Conservation (phyloP, 2,888 invertebrate genomes). For the Nephrotoma guestfalica region DNA sequence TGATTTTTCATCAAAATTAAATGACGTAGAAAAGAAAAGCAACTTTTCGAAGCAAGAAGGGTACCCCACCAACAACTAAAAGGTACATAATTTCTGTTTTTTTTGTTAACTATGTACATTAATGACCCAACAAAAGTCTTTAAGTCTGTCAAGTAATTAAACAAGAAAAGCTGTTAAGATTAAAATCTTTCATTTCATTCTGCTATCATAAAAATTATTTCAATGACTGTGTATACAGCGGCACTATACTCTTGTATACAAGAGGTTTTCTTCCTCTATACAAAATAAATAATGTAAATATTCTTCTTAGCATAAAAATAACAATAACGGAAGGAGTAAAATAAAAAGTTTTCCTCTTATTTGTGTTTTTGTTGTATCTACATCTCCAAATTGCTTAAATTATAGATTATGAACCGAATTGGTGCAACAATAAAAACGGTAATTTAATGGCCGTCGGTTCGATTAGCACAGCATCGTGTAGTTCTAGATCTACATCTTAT, state of each 20-base stretch:
- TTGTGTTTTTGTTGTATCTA: neutral
- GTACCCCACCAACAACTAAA: neutral
- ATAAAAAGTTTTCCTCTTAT: neutral
- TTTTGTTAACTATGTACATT: neutral
- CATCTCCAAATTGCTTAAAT: neutral
- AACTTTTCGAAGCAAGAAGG: neutral
- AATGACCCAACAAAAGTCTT: neutral
- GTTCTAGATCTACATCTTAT: too few relatives aligned
- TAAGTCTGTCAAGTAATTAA: conserved; percentile 2
- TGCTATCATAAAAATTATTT: neutral
- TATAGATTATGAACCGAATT: conserved; percentile 5
- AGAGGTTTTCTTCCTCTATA: neutral
- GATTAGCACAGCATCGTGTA: too few relatives aligned
- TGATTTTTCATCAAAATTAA: neutral
- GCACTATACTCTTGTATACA: neutral
- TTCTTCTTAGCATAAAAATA: neutral
- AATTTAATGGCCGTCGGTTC: neutral
- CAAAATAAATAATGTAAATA: neutral
- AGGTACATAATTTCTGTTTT: neutral
- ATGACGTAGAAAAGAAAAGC: neutral
- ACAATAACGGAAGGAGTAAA: neutral
- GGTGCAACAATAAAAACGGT: conserved; percentile 3
- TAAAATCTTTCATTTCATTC: neutral
- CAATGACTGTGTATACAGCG: neutral
- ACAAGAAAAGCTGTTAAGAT: conserved; percentile 4